These are phyloP conservation scores for Chamaea fasciata DNA, from an alignment of 2,113 vertebrate genomes.

Conservation along the genomic window DNA sequence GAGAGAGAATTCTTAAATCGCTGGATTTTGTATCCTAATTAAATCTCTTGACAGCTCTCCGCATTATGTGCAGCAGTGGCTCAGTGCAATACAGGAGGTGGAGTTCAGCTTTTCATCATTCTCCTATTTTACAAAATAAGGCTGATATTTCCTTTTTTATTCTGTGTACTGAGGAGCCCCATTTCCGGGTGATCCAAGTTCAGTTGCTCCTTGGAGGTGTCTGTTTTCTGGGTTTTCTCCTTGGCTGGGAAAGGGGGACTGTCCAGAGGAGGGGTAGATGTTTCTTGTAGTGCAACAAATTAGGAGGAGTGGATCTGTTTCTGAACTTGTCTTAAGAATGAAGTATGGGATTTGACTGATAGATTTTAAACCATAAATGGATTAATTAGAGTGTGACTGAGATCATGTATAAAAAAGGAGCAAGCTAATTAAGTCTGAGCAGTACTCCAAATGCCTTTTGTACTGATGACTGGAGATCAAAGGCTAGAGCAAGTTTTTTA, in stretches of 20 bases:
- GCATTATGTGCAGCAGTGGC: not conserved
- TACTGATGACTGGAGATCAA: constrained; percentile 54
- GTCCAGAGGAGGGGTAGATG: not conserved
- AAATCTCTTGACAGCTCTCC: constrained; percentile 24
- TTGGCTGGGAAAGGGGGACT: not conserved
- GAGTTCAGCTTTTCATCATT: not conserved
- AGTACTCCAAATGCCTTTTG: constrained; percentile 23
- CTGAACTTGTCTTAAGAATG: constrained; percentile 27
- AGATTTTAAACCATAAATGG: constrained; percentile 60
- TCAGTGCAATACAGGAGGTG: not conserved
- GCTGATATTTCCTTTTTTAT: not conserved
- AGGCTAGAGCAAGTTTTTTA: constrained; percentile 24
- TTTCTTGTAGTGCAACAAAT: constrained; percentile 14
- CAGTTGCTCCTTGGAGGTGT: not conserved
- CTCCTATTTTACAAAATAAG: not conserved
- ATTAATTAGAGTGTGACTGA: constrained; percentile 60
- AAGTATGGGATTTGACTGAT: constrained; percentile 59
- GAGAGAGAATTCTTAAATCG: constrained; percentile 46
- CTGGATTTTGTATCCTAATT: constrained; percentile 58
- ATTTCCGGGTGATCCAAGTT: not conserved
- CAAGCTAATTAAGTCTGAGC: constrained; percentile 45
- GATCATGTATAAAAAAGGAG: constrained; percentile 41
- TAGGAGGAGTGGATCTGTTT: constrained; percentile 44
- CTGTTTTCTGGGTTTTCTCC: not conserved
- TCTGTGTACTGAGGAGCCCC: not conserved